Evolutionary conservation across 2,888 invertebrate genomes (phyloP).

Genomic region (Slavum lentiscoides): DNA sequence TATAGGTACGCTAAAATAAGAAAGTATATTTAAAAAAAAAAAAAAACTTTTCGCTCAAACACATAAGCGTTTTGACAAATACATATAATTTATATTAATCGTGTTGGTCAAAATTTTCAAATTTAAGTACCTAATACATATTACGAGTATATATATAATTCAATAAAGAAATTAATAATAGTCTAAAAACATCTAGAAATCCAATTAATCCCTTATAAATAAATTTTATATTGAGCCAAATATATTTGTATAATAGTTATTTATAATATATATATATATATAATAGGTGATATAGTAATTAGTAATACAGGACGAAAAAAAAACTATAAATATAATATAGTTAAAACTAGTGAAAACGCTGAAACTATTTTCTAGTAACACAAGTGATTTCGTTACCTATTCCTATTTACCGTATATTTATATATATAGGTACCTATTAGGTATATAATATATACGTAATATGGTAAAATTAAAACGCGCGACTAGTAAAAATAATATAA

Average conservation of each 20-base stretch:
- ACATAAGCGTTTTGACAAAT: background rate
- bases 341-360: no score
- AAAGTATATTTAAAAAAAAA: background rate
- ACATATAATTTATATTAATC: background rate
- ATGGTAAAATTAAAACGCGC: no score
- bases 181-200: background rate
- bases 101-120: no score
- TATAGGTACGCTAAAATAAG: background rate
- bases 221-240: slow-evolving; percentile 34
- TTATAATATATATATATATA: background rate
- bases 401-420: no score
- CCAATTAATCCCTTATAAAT: slow-evolving; percentile 5
- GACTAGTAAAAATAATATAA: no score
- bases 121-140: no score
- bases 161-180: background rate
- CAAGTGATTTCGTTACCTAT: no score
- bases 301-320: slow-evolving; percentile 17
- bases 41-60: background rate
- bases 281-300: background rate
- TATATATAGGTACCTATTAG: no score
- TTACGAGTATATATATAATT: background rate
- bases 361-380: no score
- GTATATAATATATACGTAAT: no score
- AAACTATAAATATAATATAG: background rate
- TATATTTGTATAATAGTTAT: slow-evolving; percentile 21